These are phyloP conservation scores for Mellivora capensis DNA, from an alignment of 2,113 vertebrate genomes.

Conservation along the genomic window DNA sequence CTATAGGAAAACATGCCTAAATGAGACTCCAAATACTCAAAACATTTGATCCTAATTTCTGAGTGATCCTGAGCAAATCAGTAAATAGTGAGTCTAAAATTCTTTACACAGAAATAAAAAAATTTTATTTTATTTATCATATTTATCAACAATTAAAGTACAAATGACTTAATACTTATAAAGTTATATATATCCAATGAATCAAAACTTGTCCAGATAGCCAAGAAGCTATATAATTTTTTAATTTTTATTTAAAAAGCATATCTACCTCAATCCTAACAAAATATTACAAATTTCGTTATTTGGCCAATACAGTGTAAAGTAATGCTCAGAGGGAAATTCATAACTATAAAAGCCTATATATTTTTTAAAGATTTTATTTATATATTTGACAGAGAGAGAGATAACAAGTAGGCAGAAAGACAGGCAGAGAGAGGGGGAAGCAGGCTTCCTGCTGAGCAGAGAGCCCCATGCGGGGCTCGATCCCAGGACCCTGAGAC, in stretches of 20 bases:
- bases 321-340: neutral
- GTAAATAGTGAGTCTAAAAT: neutral
- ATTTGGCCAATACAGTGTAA: neutral
- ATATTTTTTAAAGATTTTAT: neutral
- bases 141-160: neutral
- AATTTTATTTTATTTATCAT: no score
- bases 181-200: neutral
- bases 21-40: constrained; percentile 4
- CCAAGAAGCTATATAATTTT: neutral
- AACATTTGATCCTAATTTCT: neutral
- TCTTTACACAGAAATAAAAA: neutral
- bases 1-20: neutral
- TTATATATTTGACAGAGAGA: no score
- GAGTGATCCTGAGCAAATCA: neutral
- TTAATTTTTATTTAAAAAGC: neutral
- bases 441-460: no score
- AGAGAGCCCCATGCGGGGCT: no score
- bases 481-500: no score
- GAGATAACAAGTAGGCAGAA: no score
- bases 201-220: neutral
- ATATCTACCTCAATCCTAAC: neutral
- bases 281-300: neutral
- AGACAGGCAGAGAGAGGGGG: no score
- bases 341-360: neutral
- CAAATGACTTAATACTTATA: neutral